Evolutionary conservation across 2,888 invertebrate genomes (phyloP).

Genomic region (Hoplodrina blanda): DNA sequence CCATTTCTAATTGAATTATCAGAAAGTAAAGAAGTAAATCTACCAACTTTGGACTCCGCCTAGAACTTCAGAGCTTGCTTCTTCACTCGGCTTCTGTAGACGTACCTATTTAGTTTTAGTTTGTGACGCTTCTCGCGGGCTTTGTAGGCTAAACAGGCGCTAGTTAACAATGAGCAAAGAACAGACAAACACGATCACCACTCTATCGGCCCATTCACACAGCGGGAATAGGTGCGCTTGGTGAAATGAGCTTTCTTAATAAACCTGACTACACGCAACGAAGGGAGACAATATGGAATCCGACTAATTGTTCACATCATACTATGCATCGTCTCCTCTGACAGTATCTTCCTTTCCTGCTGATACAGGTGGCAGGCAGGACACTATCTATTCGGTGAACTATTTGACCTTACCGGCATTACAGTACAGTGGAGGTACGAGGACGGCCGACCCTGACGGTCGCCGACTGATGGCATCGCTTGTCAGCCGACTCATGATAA

Average conservation of each 20-base stretch:
- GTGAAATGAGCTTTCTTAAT: slow-evolving; percentile 75
- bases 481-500: slow-evolving; percentile 78
- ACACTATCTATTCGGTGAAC: slow-evolving; percentile 48
- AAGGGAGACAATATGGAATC: slow-evolving; percentile 68
- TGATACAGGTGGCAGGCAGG: slow-evolving; percentile 65
- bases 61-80: slow-evolving; percentile 79
- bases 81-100: slow-evolving; percentile 83
- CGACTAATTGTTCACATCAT: slow-evolving; percentile 59
- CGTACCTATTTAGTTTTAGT: slow-evolving; percentile 76
- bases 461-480: slow-evolving; percentile 74
- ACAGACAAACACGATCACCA: slow-evolving; percentile 70
- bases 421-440: slow-evolving; percentile 58
- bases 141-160: slow-evolving; percentile 78
- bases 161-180: slow-evolving; percentile 76
- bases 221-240: slow-evolving; percentile 81
- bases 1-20: slow-evolving; percentile 52
- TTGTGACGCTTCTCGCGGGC: slow-evolving; percentile 79
- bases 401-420: slow-evolving; percentile 43
- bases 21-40: slow-evolving; percentile 62
- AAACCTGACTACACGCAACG: slow-evolving; percentile 73
- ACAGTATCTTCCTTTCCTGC: slow-evolving; percentile 66
- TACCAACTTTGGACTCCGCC: slow-evolving; percentile 54
- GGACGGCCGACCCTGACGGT: slow-evolving; percentile 39
- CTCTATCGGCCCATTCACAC: slow-evolving; percentile 71
- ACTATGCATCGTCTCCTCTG: slow-evolving; percentile 44